A percentile compares a stretch with the other conserved stretches of the same genome.
These are phyloP conservation scores for Phyto melanocephala DNA, from an alignment of 2,888 invertebrate genomes.

Conservation along the genomic window DNA sequence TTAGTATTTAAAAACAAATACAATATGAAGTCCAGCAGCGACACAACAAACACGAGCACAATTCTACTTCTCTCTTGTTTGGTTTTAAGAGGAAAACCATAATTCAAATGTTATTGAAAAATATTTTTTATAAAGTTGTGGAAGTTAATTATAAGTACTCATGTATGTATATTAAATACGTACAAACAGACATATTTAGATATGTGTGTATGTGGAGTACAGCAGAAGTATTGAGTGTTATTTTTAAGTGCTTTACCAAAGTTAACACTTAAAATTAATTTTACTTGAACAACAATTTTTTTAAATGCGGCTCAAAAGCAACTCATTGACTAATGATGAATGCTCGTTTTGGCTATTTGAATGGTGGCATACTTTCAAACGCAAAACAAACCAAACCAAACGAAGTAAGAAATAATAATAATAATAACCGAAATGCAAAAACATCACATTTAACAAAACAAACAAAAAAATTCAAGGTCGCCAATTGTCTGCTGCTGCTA, in stretches of 20 bases:
- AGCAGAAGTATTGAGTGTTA: slow-evolving; percentile 18
- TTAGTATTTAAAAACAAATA: slow-evolving; percentile 20
- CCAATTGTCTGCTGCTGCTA: slow-evolving; percentile 72
- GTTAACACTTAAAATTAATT: slow-evolving; percentile 10
- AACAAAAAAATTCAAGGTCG: slow-evolving; percentile 74
- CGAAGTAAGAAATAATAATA: slow-evolving; percentile 9
- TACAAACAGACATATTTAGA: no score
- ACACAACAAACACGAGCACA: slow-evolving; percentile 18
- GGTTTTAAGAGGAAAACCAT: slow-evolving; percentile 10
- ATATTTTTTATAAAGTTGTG: slow-evolving; percentile 38
- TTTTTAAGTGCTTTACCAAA: neutral
- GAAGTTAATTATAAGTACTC: slow-evolving; percentile 3
- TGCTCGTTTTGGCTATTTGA: slow-evolving; percentile 58
- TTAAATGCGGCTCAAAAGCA: slow-evolving; percentile 48
- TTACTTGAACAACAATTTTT: slow-evolving; percentile 25
- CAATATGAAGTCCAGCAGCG: neutral
- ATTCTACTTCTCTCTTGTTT: neutral
- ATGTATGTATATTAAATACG: neutral
- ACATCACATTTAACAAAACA: slow-evolving; percentile 52
- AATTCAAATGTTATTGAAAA: slow-evolving; percentile 48
- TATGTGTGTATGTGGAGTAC: neutral
- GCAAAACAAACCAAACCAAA: slow-evolving; percentile 37
- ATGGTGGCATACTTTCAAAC: slow-evolving; percentile 51
- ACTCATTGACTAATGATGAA: slow-evolving; percentile 75
- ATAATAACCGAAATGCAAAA: slow-evolving; percentile 46